These are phyloP conservation scores for Apantesis nais DNA, from an alignment of 2,888 invertebrate genomes.

Conservation along the genomic window DNA sequence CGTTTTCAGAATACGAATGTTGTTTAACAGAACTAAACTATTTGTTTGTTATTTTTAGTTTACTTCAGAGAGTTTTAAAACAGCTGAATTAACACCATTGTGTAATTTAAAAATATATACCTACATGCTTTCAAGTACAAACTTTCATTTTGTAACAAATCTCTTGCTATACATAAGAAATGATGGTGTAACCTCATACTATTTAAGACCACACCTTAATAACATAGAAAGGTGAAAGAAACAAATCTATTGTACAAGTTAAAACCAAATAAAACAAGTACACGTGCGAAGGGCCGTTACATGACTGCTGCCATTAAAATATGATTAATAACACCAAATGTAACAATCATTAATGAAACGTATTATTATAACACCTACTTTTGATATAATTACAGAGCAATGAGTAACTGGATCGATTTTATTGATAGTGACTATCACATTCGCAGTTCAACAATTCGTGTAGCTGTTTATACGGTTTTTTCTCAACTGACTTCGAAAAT, in stretches of 20 bases:
- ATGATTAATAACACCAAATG: conserved; percentile 37
- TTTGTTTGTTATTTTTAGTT: too few species aligned
- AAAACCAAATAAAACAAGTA: not conserved
- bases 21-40: too few species aligned
- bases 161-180: not conserved
- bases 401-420: conserved; percentile 35
- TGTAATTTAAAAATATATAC: not conserved
- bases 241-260: conserved; percentile 7
- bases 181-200: not conserved
- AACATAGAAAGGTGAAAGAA: not conserved
- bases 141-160: not conserved
- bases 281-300: conserved; percentile 20
- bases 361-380: conserved; percentile 39
- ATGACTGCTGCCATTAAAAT: conserved; percentile 23
- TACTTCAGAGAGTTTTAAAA: too few species aligned
- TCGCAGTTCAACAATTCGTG: not conserved
- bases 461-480: not conserved
- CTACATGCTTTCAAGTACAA: not conserved
- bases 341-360: conserved; percentile 33
- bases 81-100: too few species aligned
- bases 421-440: conserved; percentile 19
- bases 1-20: too few species aligned
- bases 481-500: not conserved
- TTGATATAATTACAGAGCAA: conserved; percentile 37
- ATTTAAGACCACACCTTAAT: not conserved